phyloP scores from a whole-genome alignment of 1,140 invertebrate genomes.

The Paracyclopina nana region DNA sequence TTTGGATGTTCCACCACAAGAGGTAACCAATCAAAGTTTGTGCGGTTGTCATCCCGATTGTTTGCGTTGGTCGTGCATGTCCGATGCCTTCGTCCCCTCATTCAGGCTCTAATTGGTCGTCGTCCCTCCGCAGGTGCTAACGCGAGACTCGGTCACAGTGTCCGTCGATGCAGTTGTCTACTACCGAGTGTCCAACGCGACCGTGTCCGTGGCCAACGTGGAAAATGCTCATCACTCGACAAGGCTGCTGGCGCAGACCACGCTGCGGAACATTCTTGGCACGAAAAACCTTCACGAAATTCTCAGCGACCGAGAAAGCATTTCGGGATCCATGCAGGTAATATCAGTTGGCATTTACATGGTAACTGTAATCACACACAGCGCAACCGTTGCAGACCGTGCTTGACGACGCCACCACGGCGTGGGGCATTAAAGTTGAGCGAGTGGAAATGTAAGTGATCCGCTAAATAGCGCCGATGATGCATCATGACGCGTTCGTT shows the following conservation, averaged over 20 bases:
- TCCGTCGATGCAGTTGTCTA: slow-evolving; percentile 32
- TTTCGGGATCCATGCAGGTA: slow-evolving; percentile 11
- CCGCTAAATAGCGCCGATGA: no score
- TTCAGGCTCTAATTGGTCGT: not conserved
- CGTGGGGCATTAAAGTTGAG: slow-evolving; percentile 42
- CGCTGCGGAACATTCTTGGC: slow-evolving; percentile 29
- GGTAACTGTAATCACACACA: slow-evolving; percentile 29
- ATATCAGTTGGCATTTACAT: not conserved
- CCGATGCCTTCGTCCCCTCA: no score
- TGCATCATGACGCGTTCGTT: no score
- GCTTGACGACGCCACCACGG: slow-evolving; percentile 37
- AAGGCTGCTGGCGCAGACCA: slow-evolving; percentile 25
- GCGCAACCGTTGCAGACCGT: slow-evolving; percentile 27
- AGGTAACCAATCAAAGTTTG: slow-evolving; percentile 9
- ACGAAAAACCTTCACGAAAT: slow-evolving; percentile 30
- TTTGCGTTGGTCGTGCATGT: no score
- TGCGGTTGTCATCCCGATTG: no score
- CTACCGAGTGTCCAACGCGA: slow-evolving; percentile 34
- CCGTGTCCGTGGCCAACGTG: slow-evolving; percentile 35
- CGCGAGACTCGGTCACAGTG: slow-evolving; percentile 32
- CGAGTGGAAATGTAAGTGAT: slow-evolving; percentile 54
- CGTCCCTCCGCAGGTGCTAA: slow-evolving; percentile 27
- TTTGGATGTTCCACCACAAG: slow-evolving; percentile 80
- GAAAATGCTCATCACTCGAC: slow-evolving; percentile 32
- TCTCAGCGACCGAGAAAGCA: slow-evolving; percentile 25